Conservation (phyloP, 2,888 invertebrate genomes). For the Caradrina kadenii region DNA sequence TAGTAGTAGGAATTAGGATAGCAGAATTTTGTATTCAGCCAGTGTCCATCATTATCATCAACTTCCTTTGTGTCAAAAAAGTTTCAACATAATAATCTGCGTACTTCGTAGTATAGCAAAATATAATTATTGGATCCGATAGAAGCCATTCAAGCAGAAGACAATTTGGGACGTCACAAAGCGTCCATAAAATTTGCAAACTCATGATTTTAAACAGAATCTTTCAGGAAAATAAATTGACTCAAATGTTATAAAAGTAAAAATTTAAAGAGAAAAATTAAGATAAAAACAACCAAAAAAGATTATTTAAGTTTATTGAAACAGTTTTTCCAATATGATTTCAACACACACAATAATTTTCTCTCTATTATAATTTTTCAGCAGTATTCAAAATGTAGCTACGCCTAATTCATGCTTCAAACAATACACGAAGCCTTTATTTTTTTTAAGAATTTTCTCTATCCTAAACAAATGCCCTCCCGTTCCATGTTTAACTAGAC, state of each 20-base stretch:
- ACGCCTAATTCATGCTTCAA: neutral
- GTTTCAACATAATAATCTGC: neutral
- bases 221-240: neutral
- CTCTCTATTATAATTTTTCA: no score
- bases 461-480: no score
- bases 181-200: conserved; percentile 8
- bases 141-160: conserved; percentile 26
- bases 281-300: neutral
- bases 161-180: conserved; percentile 19
- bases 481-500: no score
- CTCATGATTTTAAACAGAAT: conserved; percentile 14
- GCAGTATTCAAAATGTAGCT: neutral
- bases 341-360: neutral
- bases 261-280: neutral
- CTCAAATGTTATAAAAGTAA: neutral
- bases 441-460: neutral
- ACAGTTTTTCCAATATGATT: neutral
- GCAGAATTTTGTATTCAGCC: neutral
- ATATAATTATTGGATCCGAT: conserved; percentile 21
- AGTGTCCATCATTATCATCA: conserved; percentile 19
- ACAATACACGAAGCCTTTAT: neutral
- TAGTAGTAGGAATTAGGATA: no score
- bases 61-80: conserved; percentile 21
- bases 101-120: conserved; percentile 7
- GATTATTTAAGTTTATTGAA: neutral